phyloP scores from a whole-genome alignment of 2,113 vertebrate species.

The Empidonax alnorum region DNA sequence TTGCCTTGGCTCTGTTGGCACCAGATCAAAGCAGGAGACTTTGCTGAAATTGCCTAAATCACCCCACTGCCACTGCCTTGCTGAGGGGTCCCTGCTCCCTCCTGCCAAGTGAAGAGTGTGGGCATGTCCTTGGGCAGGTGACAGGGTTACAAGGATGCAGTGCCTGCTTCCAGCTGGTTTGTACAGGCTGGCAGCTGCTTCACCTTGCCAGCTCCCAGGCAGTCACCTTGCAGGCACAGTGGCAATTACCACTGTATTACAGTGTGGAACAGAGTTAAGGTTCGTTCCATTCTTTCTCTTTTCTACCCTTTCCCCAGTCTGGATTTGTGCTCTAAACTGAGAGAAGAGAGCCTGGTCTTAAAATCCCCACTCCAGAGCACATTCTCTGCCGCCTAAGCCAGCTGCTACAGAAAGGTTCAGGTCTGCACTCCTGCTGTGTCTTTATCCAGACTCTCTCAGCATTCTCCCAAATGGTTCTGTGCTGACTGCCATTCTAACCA shows the following conservation, averaged over 20 bases:
- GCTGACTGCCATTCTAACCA: neutral
- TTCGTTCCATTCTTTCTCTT: neutral
- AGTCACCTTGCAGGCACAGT: neutral
- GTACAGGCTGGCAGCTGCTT: neutral
- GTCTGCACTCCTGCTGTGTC: neutral
- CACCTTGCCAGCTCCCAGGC: neutral
- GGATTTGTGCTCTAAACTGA: neutral
- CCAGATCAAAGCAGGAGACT: neutral
- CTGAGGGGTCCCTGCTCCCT: neutral
- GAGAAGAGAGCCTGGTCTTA: neutral
- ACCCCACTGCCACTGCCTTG: neutral
- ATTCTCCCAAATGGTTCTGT: neutral
- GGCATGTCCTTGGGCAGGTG: neutral
- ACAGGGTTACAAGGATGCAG: no score
- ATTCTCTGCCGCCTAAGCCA: neutral
- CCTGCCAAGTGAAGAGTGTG: no score
- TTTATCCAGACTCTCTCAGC: neutral
- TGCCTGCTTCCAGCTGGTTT: neutral
- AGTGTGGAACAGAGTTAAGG: neutral
- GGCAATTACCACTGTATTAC: neutral
- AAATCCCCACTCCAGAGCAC: neutral
- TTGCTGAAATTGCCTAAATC: neutral
- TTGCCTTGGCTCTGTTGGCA: neutral
- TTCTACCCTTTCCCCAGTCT: neutral
- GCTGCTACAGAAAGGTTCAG: neutral